Evolutionary conservation across 2,888 invertebrate species (phyloP).

Genomic region (Agriopis marginaria): DNA sequence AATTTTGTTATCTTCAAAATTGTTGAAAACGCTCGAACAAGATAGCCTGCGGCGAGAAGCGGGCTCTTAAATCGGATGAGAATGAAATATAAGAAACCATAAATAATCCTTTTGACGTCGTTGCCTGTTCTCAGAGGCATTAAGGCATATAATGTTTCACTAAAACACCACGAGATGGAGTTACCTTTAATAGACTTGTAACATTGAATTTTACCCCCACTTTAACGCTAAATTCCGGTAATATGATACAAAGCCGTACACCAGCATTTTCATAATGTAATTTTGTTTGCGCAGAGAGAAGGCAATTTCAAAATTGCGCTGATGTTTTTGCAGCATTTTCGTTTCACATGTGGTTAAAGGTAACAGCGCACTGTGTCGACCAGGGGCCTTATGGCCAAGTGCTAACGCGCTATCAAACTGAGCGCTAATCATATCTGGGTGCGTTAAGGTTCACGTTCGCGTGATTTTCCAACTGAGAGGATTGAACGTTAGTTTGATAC

Average conservation of each 20-base stretch:
- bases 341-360: conserved; percentile 5
- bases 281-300: conserved; percentile 9
- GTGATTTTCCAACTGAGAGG: too few relatives aligned
- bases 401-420: too few relatives aligned
- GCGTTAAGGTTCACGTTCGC: too few relatives aligned
- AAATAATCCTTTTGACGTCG: too few relatives aligned
- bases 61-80: background rate
- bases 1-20: too few relatives aligned
- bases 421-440: too few relatives aligned
- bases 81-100: too few relatives aligned
- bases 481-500: too few relatives aligned
- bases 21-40: too few relatives aligned
- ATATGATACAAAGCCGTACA: conserved; percentile 2
- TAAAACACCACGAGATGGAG: background rate
- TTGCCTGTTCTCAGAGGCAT: background rate
- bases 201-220: background rate
- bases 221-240: background rate
- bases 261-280: conserved; percentile 28
- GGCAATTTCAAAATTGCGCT: conserved; percentile 26
- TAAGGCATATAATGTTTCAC: background rate
- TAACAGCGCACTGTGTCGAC: background rate
- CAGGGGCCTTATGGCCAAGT: too few relatives aligned
- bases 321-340: conserved; percentile 12
- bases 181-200: background rate
- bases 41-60: too few relatives aligned